Conservation (phyloP, 2,888 invertebrate species). For the Calliopum simillimum region DNA sequence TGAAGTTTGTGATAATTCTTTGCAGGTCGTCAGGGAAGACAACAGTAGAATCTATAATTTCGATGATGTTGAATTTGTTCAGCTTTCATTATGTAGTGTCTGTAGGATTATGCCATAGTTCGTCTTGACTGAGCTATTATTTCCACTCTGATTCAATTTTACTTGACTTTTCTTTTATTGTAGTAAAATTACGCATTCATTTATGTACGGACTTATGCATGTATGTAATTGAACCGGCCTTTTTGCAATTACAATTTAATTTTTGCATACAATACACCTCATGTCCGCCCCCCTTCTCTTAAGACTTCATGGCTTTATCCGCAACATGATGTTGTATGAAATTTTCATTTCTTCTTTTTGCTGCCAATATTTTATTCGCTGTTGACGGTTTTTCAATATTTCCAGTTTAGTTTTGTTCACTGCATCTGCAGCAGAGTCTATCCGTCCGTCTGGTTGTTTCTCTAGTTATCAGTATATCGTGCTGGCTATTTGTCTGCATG, state of each 20-base stretch:
- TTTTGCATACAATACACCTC: not conserved
- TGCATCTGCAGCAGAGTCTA: not conserved
- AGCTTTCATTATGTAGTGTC: too few species aligned
- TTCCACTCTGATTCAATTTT: too few species aligned
- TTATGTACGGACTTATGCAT: too few species aligned
- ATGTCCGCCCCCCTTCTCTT: not conserved
- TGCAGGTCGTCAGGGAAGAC: too few species aligned
- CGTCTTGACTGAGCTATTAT: too few species aligned
- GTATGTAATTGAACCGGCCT: too few species aligned
- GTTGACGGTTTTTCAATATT: not conserved
- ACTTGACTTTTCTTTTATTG: too few species aligned
- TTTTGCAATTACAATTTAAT: not conserved
- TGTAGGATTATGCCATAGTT: too few species aligned
- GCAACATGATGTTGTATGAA: not conserved
- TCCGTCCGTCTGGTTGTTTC: not conserved
- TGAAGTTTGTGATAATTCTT: too few species aligned
- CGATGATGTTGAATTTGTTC: too few species aligned
- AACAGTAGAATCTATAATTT: too few species aligned
- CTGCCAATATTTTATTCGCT: not conserved
- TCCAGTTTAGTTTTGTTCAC: not conserved
- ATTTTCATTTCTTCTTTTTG: not conserved
- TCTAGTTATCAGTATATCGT: not conserved
- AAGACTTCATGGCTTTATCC: not conserved
- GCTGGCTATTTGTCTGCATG: slow-evolving; percentile 1
- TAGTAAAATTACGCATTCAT: too few species aligned